Conservation (phyloP, 2,797 vertebrate genomes). For the Pachyuromys duprasi region DNA sequence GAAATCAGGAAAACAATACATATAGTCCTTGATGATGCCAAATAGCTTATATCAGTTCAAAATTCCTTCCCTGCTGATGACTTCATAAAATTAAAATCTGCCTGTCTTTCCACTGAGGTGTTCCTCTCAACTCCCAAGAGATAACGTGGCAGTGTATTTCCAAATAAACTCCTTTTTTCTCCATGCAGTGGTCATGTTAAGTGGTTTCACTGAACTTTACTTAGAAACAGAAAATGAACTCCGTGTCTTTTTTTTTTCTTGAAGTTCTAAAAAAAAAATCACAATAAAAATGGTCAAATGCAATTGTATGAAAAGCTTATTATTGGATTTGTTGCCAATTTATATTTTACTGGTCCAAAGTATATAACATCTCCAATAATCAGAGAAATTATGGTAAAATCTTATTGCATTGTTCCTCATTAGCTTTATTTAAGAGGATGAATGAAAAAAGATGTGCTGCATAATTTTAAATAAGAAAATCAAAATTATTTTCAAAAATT, state of each 20-base stretch:
- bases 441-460: neutral
- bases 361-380: neutral
- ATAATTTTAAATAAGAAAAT: slow-evolving; percentile 4
- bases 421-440: neutral
- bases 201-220: neutral
- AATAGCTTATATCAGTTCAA: neutral
- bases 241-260: neutral
- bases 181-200: neutral
- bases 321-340: neutral
- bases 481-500: neutral
- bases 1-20: too few relatives aligned
- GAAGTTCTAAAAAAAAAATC: neutral
- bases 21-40: neutral
- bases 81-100: neutral
- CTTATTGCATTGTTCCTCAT: neutral
- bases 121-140: neutral
- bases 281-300: neutral
- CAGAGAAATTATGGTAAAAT: neutral
- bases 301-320: neutral
- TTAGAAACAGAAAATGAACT: neutral
- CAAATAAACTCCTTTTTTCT: neutral
- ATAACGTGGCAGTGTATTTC: neutral
- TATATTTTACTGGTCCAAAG: neutral
- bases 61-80: too few relatives aligned
- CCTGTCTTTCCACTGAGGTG: neutral